Percentiles rank a stretch among this genome's conserved stretches.
These are phyloP conservation scores for Dromococcyx pavoninus DNA, from an alignment of 2,797 vertebrate genomes.

Conservation along the genomic window DNA sequence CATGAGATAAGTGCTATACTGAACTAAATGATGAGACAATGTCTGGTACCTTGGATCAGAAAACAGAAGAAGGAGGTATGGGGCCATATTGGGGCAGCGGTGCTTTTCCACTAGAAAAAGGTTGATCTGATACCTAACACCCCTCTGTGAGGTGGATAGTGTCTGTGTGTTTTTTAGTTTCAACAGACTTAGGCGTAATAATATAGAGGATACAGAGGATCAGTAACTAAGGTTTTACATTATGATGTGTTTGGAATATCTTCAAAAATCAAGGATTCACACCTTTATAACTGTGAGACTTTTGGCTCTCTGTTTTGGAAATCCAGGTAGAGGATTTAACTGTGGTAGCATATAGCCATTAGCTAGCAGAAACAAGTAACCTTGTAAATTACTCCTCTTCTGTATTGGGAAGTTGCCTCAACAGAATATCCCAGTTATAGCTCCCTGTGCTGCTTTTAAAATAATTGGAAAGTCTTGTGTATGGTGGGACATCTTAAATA, in stretches of 20 bases:
- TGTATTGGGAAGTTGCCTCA: neutral
- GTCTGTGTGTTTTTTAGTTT: neutral
- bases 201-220: neutral
- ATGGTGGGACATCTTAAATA: neutral
- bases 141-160: neutral
- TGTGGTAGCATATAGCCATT: neutral
- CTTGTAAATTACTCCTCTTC: neutral
- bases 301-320: neutral
- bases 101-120: neutral
- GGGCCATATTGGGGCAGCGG: neutral
- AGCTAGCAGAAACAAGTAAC: neutral
- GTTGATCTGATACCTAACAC: neutral
- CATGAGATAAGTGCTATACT: neutral
- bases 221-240: neutral
- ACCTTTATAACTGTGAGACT: neutral
- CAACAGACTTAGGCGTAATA: neutral
- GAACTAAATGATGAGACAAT: neutral
- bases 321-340: neutral
- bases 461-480: neutral
- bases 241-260: neutral
- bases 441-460: neutral
- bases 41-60: neutral
- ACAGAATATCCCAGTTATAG: neutral
- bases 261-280: neutral
- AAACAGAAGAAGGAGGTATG: neutral